Base-by-base conservation (phyloP, 2,888 invertebrate species). In the Auanema sp. region DNA sequence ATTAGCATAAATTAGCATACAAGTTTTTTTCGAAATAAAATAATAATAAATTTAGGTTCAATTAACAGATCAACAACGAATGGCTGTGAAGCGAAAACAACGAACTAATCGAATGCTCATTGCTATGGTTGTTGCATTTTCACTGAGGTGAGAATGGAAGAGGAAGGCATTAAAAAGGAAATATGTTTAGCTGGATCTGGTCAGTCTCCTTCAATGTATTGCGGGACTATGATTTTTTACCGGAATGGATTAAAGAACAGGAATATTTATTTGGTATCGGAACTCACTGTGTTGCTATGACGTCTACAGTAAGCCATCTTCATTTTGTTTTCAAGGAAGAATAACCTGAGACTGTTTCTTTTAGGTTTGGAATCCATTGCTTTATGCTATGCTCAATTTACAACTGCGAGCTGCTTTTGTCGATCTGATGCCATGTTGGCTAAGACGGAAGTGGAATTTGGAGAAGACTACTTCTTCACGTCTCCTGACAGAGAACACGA, bases 231-330 rank as follows among this genome's bases (percentile, higher is more conserved):
- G 79, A 79, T 16, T 72, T 75, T 44, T 68, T 81, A 33, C 81
- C 81, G 21, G 69, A 68, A 8, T 68, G 71, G 18, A 69, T 80
- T 43, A 67, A 72, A 50, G 68, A 69, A 14, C 79, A 81, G 57
- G 79, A 81, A 52, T 81, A 79, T 60, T 69, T 81, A 16, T 77
- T 80, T 58, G 81, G 81, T 10, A 80, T 81, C 44, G 70, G 75
- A 6, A 79, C 81, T 11, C 81, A 81, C 64, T 78, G 78, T 42
- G 78, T 81, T 47, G 80, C 81, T 10, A 81, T 81, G 81, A 81
- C 81, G 5, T 81, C 81, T 1, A 81, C 81, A 11, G 81, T 79
- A 64, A 41, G 6, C 40, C 42, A 12, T 8, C n/a, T n/a, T n/a
- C 14, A 11, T 61, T 57, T n/a, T 10, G 11, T 24, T n/a, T 18